A percentile compares a stretch with the other conserved stretches of the same genome.
phyloP scores from a whole-genome alignment of 2,113 vertebrate species.

The Oncorhynchus clarkii region DNA sequence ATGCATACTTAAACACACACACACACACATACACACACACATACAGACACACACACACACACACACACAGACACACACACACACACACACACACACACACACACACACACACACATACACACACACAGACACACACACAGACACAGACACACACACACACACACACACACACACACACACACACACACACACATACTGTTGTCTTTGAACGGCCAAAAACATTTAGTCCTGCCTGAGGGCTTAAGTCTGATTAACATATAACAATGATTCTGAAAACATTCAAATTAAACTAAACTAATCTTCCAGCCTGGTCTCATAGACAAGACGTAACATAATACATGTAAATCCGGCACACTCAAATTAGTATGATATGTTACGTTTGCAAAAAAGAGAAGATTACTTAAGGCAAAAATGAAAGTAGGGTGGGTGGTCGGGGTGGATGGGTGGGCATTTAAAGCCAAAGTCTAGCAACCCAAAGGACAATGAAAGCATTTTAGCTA shows the following conservation, averaged over 20 bases:
- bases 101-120: not conserved
- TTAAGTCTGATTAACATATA: not conserved
- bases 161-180: not conserved
- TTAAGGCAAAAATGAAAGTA: no score
- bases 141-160: constrained; percentile 31
- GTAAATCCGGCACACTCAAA: no score
- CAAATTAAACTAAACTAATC: not conserved
- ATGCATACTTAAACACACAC: not conserved
- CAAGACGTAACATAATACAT: no score
- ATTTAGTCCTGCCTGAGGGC: not conserved
- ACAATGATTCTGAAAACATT: not conserved
- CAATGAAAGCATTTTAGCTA: no score
- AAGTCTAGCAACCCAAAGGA: no score
- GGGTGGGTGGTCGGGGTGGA: no score
- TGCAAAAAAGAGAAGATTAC: no score
- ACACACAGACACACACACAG: constrained; percentile 22
- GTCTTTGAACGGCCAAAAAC: constrained; percentile 37
- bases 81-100: not conserved
- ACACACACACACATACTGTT: constrained; percentile 39
- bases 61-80: constrained; percentile 25
- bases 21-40: constrained; percentile 23
- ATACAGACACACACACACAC: constrained; percentile 6
- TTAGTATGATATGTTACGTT: no score
- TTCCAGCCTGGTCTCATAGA: no score
- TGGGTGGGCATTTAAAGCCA: no score